phyloP scores from a whole-genome alignment of 1,140 invertebrate species.

The Conopomorpha cramerella region DNA sequence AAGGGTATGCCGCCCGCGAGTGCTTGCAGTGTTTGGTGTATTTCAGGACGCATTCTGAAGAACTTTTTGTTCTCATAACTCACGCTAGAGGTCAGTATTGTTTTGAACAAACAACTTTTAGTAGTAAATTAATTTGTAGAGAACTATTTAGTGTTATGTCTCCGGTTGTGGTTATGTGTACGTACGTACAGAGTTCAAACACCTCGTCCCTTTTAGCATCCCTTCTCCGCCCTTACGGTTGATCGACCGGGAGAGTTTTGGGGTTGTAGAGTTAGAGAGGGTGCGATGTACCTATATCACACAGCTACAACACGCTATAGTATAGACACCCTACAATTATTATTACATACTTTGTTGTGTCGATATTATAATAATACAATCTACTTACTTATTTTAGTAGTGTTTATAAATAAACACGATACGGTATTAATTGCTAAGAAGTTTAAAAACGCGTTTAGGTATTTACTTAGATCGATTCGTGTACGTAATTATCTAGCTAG shows the following conservation, averaged over 20 bases:
- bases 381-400: too few relatives aligned
- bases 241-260: slow-evolving; percentile 55
- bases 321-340: too few relatives aligned
- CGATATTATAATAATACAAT: too few relatives aligned
- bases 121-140: neutral
- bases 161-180: slow-evolving; percentile 10
- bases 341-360: too few relatives aligned
- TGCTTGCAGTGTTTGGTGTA: slow-evolving; percentile 42
- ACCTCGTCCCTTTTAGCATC: slow-evolving; percentile 45
- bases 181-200: slow-evolving; percentile 39
- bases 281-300: too few relatives aligned
- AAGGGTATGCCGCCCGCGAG: slow-evolving; percentile 44
- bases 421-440: too few relatives aligned
- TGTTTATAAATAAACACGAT: too few relatives aligned
- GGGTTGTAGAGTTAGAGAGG: slow-evolving; percentile 17
- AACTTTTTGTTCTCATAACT: slow-evolving; percentile 55
- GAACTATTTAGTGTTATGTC: neutral
- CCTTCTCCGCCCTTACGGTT: slow-evolving; percentile 58
- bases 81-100: slow-evolving; percentile 56
- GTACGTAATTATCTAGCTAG: too few relatives aligned
- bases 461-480: too few relatives aligned
- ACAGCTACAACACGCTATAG: too few relatives aligned
- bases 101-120: slow-evolving; percentile 10
- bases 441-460: too few relatives aligned
- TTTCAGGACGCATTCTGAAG: slow-evolving; percentile 54